Evolutionary conservation across 1,140 invertebrate species (phyloP).

Genomic region (Tenebrio molitor): DNA sequence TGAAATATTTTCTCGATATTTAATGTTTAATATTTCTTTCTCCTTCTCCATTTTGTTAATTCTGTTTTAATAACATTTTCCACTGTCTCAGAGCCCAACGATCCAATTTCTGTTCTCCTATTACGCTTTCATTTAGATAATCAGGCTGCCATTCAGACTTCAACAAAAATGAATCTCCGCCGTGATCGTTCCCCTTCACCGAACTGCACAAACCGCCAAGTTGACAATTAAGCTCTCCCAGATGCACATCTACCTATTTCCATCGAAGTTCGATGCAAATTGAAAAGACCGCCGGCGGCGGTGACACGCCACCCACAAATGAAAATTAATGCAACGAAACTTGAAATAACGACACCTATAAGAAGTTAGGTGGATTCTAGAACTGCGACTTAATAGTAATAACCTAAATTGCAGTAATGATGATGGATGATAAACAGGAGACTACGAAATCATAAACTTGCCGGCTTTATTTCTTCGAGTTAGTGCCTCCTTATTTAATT

Average conservation of each 20-base stretch:
- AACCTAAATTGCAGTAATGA: conserved; percentile 33
- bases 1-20: too few relatives aligned
- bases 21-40: too few relatives aligned
- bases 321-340: conserved; percentile 11
- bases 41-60: too few relatives aligned
- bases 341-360: conserved; percentile 10
- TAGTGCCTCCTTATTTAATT: conserved; percentile 35
- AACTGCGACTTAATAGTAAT: conserved; percentile 31
- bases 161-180: too few relatives aligned
- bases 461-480: conserved; percentile 35
- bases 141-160: too few relatives aligned
- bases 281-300: neutral
- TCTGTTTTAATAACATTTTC: too few relatives aligned
- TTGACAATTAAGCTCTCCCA: neutral
- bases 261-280: neutral
- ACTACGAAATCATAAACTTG: conserved; percentile 36
- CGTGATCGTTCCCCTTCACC: too few relatives aligned
- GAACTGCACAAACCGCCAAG: too few relatives aligned
- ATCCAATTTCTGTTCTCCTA: too few relatives aligned
- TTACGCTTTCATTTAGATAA: too few relatives aligned
- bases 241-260: neutral
- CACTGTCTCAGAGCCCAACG: too few relatives aligned
- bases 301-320: conserved; percentile 1
- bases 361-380: conserved; percentile 36
- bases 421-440: conserved; percentile 40